Conservation (phyloP, 2,113 vertebrate species). For the Cyanocitta stelleri region DNA sequence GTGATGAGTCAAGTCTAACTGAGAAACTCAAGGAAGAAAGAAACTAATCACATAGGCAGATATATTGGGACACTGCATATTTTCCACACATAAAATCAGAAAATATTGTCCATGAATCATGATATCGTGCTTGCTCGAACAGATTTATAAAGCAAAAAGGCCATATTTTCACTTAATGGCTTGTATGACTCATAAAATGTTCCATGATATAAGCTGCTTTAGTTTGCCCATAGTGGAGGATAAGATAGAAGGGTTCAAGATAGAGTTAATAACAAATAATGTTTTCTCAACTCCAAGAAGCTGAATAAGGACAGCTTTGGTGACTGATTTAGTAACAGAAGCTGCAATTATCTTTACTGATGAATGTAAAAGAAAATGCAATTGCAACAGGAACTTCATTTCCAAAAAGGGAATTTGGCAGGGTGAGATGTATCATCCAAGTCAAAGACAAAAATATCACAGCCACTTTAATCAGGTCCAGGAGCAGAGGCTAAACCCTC, state of each 20-base stretch:
- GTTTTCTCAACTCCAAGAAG: neutral
- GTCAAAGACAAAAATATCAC: neutral
- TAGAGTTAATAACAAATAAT: neutral
- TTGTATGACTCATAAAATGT: neutral
- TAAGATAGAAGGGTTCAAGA: neutral
- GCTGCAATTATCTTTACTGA: neutral
- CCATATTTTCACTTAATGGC: neutral
- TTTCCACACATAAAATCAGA: neutral
- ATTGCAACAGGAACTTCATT: neutral
- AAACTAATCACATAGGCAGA: neutral
- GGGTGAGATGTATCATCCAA: neutral
- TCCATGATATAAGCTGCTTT: neutral
- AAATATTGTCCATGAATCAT: neutral
- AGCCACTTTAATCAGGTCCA: neutral
- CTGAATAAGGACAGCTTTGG: neutral
- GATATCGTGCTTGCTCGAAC: fast-evolving
- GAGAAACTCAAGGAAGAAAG: neutral
- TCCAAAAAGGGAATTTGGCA: neutral
- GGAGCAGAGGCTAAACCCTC: neutral
- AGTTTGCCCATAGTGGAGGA: neutral
- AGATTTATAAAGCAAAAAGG: neutral
- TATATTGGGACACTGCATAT: neutral
- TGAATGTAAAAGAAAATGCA: neutral
- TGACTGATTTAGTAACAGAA: neutral
- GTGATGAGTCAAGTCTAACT: neutral